These are phyloP conservation scores for Montipora cactus DNA, from an alignment of 64 coral and sea anemone species.

Conservation along the genomic window DNA sequence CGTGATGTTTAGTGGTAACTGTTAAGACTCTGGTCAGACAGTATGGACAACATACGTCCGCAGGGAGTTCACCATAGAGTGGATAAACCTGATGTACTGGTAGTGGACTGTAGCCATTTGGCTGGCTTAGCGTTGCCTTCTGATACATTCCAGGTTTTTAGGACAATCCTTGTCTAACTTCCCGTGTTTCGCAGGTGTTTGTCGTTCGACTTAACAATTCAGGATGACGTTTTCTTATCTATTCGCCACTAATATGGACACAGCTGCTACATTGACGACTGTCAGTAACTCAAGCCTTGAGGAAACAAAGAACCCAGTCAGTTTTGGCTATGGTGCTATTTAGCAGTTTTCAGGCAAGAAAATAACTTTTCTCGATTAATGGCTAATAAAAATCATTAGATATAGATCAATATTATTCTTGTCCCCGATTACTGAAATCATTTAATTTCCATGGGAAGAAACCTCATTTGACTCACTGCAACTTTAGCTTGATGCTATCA, in stretches of 20 bases:
- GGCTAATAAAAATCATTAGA: too few relatives aligned
- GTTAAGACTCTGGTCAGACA: conserved; percentile 90
- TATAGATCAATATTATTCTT: too few relatives aligned
- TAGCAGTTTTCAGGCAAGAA: too few relatives aligned
- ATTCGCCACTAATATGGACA: conserved; percentile 1
- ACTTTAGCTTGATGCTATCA: too few relatives aligned
- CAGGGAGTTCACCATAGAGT: conserved; percentile 91
- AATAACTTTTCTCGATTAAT: not conserved
- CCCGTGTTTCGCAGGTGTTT: too few relatives aligned
- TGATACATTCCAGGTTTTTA: conserved; percentile 43
- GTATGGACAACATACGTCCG: conserved; percentile 76
- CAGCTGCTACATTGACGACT: conserved; percentile 9
- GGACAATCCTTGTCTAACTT: not conserved
- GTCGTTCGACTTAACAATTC: not conserved
- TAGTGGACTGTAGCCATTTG: conserved; percentile 18
- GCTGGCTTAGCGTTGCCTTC: conserved; percentile 63
- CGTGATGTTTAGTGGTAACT: conserved; percentile 76
- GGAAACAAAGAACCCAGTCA: too few relatives aligned
- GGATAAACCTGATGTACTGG: conserved; percentile 20
- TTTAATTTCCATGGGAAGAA: too few relatives aligned
- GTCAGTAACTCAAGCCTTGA: not conserved
- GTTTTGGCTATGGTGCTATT: too few relatives aligned
- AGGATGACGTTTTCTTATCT: not conserved
- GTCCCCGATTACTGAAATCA: too few relatives aligned
- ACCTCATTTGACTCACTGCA: too few relatives aligned